A percentile compares a stretch with the other conserved stretches of the same genome.
phyloP scores from a whole-genome alignment of 2,797 vertebrate genomes.

The Amblyraja radiata region DNA sequence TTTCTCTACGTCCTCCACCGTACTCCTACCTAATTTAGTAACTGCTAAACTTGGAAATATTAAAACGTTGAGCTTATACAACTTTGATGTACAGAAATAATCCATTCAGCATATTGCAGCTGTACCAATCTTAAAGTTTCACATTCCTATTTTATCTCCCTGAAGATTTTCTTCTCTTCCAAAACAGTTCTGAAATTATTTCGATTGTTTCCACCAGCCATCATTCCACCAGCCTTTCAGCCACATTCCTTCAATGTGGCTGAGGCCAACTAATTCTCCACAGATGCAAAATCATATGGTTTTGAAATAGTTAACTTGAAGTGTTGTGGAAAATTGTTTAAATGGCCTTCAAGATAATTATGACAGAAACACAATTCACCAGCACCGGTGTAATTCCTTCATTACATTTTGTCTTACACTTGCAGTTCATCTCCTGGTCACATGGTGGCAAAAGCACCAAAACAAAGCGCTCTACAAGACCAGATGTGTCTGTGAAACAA shows the following conservation, averaged over 20 bases:
- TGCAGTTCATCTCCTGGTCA: neutral
- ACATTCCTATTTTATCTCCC: neutral
- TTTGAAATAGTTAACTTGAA: neutral
- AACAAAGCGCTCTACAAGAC: neutral
- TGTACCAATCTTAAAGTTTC: neutral
- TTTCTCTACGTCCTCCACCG: no score
- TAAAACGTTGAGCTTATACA: no score
- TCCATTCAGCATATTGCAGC: neutral
- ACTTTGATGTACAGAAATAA: no score
- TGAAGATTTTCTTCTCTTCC: neutral
- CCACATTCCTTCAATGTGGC: no score
- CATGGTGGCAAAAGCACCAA: neutral
- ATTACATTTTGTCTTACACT: neutral
- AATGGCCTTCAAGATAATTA: neutral
- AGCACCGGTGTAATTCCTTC: neutral
- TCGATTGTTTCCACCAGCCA: neutral
- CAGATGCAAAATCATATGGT: neutral
- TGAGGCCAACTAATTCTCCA: neutral
- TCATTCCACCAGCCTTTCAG: no score
- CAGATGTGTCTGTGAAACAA: neutral
- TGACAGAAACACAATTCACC: neutral
- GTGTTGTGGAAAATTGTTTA: neutral
- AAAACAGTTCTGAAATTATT: neutral
- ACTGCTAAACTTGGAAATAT: no score
- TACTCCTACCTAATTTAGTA: no score